Base-by-base conservation (phyloP, 2,113 vertebrate species). In the Archocentrus centrarchus region DNA sequence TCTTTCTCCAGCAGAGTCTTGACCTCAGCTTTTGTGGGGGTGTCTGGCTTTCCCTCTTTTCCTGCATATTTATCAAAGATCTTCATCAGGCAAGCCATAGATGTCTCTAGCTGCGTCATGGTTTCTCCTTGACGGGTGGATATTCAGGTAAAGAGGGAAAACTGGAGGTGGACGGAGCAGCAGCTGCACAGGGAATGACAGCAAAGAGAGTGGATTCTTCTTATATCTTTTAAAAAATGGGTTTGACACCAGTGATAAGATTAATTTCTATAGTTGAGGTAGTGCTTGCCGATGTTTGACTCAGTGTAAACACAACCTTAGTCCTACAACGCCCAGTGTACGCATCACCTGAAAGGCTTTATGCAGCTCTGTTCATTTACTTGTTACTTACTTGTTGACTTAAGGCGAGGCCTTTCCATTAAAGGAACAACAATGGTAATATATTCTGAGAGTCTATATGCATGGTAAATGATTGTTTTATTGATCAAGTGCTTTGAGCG, bases 1-100 rank as follows among this genome's bases (percentile, higher is more conserved):
- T 97, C 96, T 20, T 90, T 96, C 91, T 96, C 91, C 83, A 97
- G 27, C n/a, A 97, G 73, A 0, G 11, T 77, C 94, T 93, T 97
- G 1, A 94, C 80, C 76, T 97, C 96, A 0, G 18, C 70, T 76
- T 96, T 96, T 91, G 27, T 94, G 30, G 97, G 90, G 20, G 83
- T 91, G 35, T 70, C 80, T 7, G 59, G 37, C 3, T 66, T 91
- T 70, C 94, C 93, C 0, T 96, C 95, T 0, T 0, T 0, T 2
- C 5, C 55, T 0, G 96, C 79, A 0, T 96, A 97, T 4, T 81
- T 88, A 60, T 94, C 88, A 24, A 97, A 97, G 79, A 94, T 93
- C 18, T 82, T 39, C 11, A 86, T 81, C 32, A 93, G 15, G 3
- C 73, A 3, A 68, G 27, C 63, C 73, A 92, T 80, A 41, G 90